Base-by-base conservation (phyloP, 2,113 vertebrate species). In the Syngnathus typhle region DNA sequence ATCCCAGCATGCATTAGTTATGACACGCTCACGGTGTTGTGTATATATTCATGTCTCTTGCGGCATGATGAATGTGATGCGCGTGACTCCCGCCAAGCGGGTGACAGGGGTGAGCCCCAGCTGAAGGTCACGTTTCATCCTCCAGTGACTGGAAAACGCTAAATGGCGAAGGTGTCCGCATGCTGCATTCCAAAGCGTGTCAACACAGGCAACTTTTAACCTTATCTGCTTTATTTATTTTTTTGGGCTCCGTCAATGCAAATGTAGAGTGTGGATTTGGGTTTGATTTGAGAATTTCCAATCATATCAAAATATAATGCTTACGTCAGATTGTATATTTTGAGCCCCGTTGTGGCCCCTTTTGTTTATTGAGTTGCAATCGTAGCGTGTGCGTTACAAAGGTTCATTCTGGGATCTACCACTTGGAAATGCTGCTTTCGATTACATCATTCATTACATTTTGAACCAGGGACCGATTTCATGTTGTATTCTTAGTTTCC, bases 1-100 rank as follows among this genome's bases (percentile, higher is more conserved):
- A 64, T 61, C 64, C 65, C 52, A 43, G 46, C 71, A 59, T 72
- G 65, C 38, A 23, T 72, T 72, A n/a, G 44, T 72, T 68, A 54
- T 76, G 67, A 74, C 68, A 77, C 49, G 61, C 47, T 19, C 63
- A 51, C 65, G 65, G 69, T 68, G 70, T 71, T 65, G 64, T 79
- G 56, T 62, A 41, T 11, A 38, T 52, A 38, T 71, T 27, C 62
- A n/a, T 70, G 60, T 71, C 32, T n/a, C 6, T 19, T 21, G 6
- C n/a, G 6, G 70, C 56, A 49, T 88, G 91, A 91, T 84, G 81
- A 86, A 93, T 91, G 88, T 78, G 86, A 88, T 69, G 2, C 55
- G 18, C 71, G 54, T 66, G 78, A 84, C 79, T 82, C 84, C 83
- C 82, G 70, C 71, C 64, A 80, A 76, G 74, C 77, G 72, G 83